Conservation (phyloP, 2,113 vertebrate genomes). For the Salvelinus sp. region DNA sequence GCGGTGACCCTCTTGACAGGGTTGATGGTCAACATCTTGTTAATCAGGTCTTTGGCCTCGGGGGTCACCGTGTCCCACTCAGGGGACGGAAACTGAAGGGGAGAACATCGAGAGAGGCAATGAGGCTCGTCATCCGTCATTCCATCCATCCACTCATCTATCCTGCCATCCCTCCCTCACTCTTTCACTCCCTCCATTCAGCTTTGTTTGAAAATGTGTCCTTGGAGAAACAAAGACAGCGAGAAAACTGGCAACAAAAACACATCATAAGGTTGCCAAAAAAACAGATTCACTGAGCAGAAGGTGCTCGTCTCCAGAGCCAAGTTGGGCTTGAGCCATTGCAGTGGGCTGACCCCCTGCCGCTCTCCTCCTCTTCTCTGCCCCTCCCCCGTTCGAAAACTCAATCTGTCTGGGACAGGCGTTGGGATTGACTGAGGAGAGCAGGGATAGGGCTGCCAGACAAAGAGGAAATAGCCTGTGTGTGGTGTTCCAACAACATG, state of each 20-base stretch:
- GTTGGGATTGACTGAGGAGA: neutral
- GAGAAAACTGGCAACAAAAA: no score
- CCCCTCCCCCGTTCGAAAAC: neutral
- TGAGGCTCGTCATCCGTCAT: no score
- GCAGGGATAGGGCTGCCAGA: neutral
- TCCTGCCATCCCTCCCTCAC: neutral
- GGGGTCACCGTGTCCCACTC: constrained; percentile 98
- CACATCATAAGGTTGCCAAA: no score
- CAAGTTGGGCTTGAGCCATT: no score
- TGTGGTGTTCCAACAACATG: neutral
- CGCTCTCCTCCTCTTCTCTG: neutral
- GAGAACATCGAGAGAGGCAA: neutral
- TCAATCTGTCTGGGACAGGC: neutral
- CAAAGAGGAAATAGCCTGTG: neutral
- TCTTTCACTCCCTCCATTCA: neutral
- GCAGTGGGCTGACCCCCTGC: neutral
- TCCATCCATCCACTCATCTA: neutral
- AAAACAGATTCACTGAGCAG: no score
- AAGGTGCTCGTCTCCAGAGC: no score
- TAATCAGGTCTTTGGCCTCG: constrained; percentile 98
- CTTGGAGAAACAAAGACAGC: no score
- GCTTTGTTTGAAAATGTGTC: no score
- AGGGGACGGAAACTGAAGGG: constrained; percentile 89
- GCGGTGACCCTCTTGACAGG: constrained; percentile 93
- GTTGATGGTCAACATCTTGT: constrained; percentile 98